Evolutionary conservation across 2,888 invertebrate genomes (phyloP), one percentile per base, ranked within the genome.

Genomic region (Folsomia manolachei): DNA sequence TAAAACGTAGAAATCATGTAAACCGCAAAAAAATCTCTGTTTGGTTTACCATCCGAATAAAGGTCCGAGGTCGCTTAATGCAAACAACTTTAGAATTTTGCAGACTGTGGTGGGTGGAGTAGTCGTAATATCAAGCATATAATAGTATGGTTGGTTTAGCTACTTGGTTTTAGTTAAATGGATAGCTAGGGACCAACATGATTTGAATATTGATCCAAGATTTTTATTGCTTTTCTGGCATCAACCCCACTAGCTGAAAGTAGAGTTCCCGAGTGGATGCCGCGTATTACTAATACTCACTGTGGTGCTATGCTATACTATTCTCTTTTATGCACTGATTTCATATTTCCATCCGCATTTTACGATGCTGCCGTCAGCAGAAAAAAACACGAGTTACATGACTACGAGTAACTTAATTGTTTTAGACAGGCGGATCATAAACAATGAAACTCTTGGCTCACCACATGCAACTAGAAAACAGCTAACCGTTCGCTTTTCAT

Each of bases 121-220:
- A 14, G 4, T 14, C 4, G 39, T 39, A 4, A 39, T 39, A 39
- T 4, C 39, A 14, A 39, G n/a, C n/a, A n/a, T n/a, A n/a, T n/a
- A n/a, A n/a, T n/a, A n/a, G n/a, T n/a, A 39, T 39, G 39, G 39
- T 39, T 39, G 14, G 39, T 39, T 9, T 9, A 39, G n/a, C n/a
- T n/a, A n/a, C n/a, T n/a, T n/a, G n/a, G n/a, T n/a, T n/a, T n/a
- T n/a, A 39, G 39, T 39, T 39, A 39, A 39, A 39, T 39, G 39
- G 39, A 39, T 39, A 39, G 39, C 39, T 39, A 39, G 39, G 14
- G 39, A 39, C 39, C 39, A 39, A 39, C 61, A 56, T 71, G 65
- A 74, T 74, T 74, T 74, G 71, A 74, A 74, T 74, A 74, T 74
- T 74, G 74, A 74, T 74, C 71, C 65, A 52, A 60, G 68, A 74